These are phyloP conservation scores for Seladonia tumulorum DNA, from an alignment of 2,888 invertebrate species.

Conservation along the genomic window DNA sequence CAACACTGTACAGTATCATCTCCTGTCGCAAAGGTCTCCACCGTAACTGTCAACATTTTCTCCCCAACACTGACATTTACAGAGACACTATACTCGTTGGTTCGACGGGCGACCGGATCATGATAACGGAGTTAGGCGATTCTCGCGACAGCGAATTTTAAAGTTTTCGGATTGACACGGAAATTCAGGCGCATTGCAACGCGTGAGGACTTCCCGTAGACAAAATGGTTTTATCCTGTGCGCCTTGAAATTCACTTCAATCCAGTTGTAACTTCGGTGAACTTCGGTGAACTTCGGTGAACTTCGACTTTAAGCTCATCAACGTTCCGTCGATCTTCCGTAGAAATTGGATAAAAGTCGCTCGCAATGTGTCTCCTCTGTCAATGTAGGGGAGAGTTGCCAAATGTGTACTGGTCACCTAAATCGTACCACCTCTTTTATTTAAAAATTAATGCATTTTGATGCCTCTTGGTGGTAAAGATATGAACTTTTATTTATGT, in stretches of 20 bases:
- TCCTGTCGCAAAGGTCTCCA: no score
- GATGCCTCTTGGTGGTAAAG: no score
- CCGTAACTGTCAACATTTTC: no score
- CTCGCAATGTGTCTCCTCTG: neutral
- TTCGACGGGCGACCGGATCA: neutral
- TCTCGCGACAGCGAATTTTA: neutral
- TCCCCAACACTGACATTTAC: no score
- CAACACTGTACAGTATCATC: no score
- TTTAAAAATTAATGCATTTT: no score
- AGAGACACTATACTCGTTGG: neutral
- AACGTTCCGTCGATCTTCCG: constrained; percentile 2
- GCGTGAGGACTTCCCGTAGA: neutral
- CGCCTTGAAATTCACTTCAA: constrained; percentile 19
- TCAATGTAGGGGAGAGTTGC: no score
- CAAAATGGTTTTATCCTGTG: constrained; percentile 13
- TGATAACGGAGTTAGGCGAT: neutral
- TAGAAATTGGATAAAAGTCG: constrained; percentile 36
- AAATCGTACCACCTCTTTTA: no score
- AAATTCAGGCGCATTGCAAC: neutral
- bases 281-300: constrained; percentile 11
- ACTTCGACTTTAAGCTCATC: constrained; percentile 21
- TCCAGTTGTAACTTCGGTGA: neutral
- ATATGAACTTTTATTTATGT: no score
- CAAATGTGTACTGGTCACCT: no score
- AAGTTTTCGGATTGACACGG: neutral